Base-by-base conservation (phyloP, 2,113 vertebrate species). In the Pundamilia nyererei region DNA sequence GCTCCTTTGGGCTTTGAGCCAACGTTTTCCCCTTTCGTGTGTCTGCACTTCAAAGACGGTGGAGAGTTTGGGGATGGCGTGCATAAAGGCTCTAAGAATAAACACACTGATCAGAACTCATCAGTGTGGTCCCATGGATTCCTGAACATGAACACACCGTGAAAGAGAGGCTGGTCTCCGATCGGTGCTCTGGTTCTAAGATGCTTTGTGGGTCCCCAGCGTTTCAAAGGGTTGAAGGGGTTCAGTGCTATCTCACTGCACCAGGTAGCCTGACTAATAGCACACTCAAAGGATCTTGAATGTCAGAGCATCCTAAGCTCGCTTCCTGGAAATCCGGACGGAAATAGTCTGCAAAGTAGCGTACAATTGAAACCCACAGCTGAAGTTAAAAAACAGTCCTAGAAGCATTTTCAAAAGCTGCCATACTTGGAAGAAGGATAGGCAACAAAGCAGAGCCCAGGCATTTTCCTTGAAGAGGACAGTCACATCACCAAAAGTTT, bases 211-310 rank as follows among this genome's bases (percentile, higher is more conserved):
- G 90, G 89, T 86, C 92, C 93, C 14, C 45, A 2, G 86, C 35
- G 54, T 91, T 91, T 92, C 92, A 91, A 89, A 91, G 88, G 79
- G 86, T 75, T 91, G 86, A 85, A 79, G 84, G 89, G 89, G 90
- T 94, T 92, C 92, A 88, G 89, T 65, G 89, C 92, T 95, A 95
- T 95, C 95, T 95, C 95, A 60, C 87, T 31, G 84, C 17, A 45
- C 85, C 94, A 95, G 95, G 93, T 95, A 92, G 90, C 94, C 89
- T 93, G 93, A 94, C 93, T 95, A 95, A 95, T 94, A 93, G 84
- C 82, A 83, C 82, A 79, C 90, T 93, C 86, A 93, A 91, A 95
- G 93, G 92, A 87, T 86, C 89, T 86, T 89, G 92, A 95, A 95
- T 93, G 94, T 93, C 94, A 94, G 80, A 90, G 86, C 80, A 87